Percentiles rank a stretch among this genome's conserved stretches.
phyloP scores from a whole-genome alignment of 2,113 vertebrate genomes.

The Marmota monax region DNA sequence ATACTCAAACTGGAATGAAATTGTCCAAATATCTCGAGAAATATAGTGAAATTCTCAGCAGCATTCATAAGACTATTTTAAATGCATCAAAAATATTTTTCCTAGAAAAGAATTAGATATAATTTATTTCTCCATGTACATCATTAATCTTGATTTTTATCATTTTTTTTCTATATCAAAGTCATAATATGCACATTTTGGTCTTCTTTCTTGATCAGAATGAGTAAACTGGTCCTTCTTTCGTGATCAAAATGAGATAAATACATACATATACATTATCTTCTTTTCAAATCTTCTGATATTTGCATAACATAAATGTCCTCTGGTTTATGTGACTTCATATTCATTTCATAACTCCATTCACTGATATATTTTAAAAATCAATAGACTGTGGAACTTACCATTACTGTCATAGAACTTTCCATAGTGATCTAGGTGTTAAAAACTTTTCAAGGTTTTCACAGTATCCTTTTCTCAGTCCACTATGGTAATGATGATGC shows the following conservation, averaged over 20 bases:
- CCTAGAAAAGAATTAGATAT: not conserved
- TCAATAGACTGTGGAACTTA: slow-evolving; percentile 25
- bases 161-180: not conserved
- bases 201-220: no score
- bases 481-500: not conserved
- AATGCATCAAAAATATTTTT: not conserved
- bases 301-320: not conserved
- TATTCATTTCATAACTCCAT: slow-evolving; percentile 59
- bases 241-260: not conserved
- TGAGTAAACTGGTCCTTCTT: not conserved
- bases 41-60: not conserved
- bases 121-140: not conserved
- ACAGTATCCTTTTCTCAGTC: not conserved
- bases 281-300: slow-evolving; percentile 27
- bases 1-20: not conserved
- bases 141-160: not conserved
- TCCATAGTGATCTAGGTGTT: not conserved
- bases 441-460: not conserved
- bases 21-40: not conserved
- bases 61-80: not conserved
- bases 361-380: slow-evolving; percentile 71
- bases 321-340: slow-evolving; percentile 21
- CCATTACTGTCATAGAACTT: slow-evolving; percentile 33
- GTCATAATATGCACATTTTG: not conserved
- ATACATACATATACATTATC: not conserved